These are phyloP conservation scores for Ceratosolen solmsi DNA, from an alignment of 1,140 invertebrate genomes.

Conservation along the genomic window DNA sequence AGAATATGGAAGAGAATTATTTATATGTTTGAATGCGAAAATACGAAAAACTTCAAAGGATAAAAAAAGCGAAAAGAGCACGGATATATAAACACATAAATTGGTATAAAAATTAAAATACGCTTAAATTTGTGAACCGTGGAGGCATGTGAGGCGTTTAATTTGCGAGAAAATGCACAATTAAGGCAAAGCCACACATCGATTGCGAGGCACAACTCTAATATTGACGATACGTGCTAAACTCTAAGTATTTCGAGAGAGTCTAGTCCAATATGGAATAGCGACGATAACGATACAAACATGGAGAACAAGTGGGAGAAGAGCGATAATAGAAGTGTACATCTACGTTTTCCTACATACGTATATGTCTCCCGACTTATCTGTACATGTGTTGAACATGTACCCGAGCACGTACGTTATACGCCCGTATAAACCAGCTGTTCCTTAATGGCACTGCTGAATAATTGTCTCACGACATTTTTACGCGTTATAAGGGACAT, in stretches of 20 bases:
- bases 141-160: not conserved
- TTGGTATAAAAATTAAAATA: too few species aligned
- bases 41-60: too few species aligned
- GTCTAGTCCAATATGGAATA: not conserved
- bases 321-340: not conserved
- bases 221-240: constrained; percentile 58
- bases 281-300: too few species aligned
- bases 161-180: not conserved
- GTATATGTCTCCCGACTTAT: too few species aligned
- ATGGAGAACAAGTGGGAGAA: not conserved
- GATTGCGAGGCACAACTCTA: constrained; percentile 46
- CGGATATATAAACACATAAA: too few species aligned
- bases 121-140: not conserved
- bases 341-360: too few species aligned
- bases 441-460: not conserved
- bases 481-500: constrained; percentile 1
- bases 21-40: too few species aligned
- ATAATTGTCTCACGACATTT: constrained; percentile 31
- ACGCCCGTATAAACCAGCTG: constrained; percentile 4
- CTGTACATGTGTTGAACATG: not conserved
- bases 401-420: constrained; percentile 9
- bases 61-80: too few species aligned
- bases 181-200: not conserved
- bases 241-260: constrained; percentile 5
- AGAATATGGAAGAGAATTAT: too few species aligned